phyloP scores from a whole-genome alignment of 1,140 invertebrate species.

The Calycopis cecrops region DNA sequence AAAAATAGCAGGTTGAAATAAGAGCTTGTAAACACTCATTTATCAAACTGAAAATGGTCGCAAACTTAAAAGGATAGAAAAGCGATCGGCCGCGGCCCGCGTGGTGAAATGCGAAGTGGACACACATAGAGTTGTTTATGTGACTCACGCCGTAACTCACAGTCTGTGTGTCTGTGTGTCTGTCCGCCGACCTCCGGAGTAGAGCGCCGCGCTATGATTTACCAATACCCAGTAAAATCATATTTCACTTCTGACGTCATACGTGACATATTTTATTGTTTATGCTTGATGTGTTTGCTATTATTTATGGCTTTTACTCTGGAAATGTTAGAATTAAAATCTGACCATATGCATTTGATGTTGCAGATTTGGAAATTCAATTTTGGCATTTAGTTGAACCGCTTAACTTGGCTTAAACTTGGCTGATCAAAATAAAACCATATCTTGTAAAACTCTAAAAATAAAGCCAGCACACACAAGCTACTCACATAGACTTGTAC shows the following conservation, averaged over 20 bases:
- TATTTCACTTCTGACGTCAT: neutral
- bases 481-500: too few relatives aligned
- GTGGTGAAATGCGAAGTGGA: neutral
- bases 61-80: neutral
- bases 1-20: neutral
- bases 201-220: constrained; percentile 3
- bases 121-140: constrained; percentile 7
- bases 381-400: too few relatives aligned
- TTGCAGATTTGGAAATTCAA: too few relatives aligned
- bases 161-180: constrained; percentile 1
- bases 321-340: too few relatives aligned
- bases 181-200: neutral
- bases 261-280: too few relatives aligned
- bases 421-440: too few relatives aligned
- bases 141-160: neutral
- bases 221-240: constrained; percentile 1
- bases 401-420: too few relatives aligned
- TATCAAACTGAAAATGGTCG: neutral
- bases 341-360: too few relatives aligned
- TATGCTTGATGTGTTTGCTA: too few relatives aligned
- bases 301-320: too few relatives aligned
- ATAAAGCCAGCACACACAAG: too few relatives aligned
- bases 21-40: neutral
- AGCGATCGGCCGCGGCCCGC: neutral
- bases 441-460: too few relatives aligned